Conservation (phyloP, 2,113 vertebrate genomes). For the Cyrtonyx montezumae region DNA sequence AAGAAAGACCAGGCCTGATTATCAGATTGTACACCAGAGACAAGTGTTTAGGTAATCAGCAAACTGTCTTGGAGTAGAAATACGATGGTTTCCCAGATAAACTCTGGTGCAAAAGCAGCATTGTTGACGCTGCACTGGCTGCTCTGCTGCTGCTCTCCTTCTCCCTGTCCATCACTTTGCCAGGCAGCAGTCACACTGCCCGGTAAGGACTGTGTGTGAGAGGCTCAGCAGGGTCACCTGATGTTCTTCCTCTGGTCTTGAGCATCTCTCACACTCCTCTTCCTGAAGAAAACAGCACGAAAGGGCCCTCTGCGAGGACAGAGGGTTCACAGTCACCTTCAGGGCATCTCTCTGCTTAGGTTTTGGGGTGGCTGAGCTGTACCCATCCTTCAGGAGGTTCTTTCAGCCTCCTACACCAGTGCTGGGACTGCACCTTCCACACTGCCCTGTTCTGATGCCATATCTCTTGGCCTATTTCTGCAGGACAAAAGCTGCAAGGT, state of each 20-base stretch:
- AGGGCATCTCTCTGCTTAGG: neutral
- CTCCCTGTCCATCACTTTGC: neutral
- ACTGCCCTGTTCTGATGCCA: neutral
- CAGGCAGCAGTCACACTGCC: neutral
- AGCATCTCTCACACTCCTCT: neutral
- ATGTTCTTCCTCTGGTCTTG: neutral
- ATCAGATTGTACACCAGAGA: slow-evolving; percentile 82
- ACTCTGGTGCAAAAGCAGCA: slow-evolving; percentile 72
- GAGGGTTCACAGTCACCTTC: neutral
- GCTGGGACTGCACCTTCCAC: neutral
- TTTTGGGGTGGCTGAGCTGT: neutral
- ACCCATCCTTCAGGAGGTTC: neutral
- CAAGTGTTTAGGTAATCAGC: slow-evolving; percentile 82
- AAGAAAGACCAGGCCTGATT: slow-evolving; percentile 77
- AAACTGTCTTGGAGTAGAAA: slow-evolving; percentile 77
- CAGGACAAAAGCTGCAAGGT: neutral
- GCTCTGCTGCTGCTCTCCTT: slow-evolving; percentile 5
- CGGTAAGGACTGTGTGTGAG: neutral
- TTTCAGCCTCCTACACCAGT: neutral
- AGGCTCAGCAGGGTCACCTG: neutral
- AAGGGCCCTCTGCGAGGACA: neutral
- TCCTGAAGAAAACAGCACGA: neutral
- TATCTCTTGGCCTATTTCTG: neutral
- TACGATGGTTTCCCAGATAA: slow-evolving; percentile 80
- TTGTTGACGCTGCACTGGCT: slow-evolving; percentile 77